Conservation (phyloP, 2,797 vertebrate genomes). For the Buphagus erythrorhynchus region DNA sequence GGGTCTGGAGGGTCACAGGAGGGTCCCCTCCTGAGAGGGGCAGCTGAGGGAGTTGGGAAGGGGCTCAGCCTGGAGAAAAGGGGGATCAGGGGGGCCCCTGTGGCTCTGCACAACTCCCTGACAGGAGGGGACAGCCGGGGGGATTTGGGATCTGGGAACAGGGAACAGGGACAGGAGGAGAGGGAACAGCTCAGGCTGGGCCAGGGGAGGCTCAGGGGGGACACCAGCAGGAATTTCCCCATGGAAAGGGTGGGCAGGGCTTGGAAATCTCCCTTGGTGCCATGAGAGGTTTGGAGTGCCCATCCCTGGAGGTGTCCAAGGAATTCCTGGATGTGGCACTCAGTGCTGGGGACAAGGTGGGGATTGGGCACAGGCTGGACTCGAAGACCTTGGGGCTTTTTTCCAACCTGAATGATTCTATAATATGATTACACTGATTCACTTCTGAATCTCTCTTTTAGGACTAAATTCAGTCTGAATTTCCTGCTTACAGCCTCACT, state of each 20-base stretch:
- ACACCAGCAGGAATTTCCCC: fast-evolving
- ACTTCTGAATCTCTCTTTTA: background rate
- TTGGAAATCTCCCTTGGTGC: fast-evolving
- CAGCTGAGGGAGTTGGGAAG: background rate
- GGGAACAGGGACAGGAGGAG: background rate
- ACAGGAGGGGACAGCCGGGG: fast-evolving
- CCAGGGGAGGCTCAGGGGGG: background rate
- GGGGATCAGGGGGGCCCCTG: fast-evolving
- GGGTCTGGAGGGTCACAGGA: background rate
- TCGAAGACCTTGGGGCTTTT: fast-evolving
- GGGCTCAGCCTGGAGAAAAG: background rate
- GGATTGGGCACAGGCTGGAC: fast-evolving
- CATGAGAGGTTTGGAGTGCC: background rate
- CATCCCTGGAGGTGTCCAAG: background rate
- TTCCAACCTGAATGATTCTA: fast-evolving
- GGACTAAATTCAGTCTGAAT: background rate
- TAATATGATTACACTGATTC: background rate
- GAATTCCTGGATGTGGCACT: fast-evolving
- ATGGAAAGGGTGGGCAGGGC: fast-evolving
- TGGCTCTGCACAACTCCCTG: background rate
- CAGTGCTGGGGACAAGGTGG: background rate
- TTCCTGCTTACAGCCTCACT: background rate
- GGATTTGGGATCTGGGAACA: background rate
- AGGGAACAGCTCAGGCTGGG: fast-evolving
- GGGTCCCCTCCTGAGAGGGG: background rate